Evolutionary conservation across 2,888 invertebrate species (phyloP).

Genomic region (Odontomyia ornata): DNA sequence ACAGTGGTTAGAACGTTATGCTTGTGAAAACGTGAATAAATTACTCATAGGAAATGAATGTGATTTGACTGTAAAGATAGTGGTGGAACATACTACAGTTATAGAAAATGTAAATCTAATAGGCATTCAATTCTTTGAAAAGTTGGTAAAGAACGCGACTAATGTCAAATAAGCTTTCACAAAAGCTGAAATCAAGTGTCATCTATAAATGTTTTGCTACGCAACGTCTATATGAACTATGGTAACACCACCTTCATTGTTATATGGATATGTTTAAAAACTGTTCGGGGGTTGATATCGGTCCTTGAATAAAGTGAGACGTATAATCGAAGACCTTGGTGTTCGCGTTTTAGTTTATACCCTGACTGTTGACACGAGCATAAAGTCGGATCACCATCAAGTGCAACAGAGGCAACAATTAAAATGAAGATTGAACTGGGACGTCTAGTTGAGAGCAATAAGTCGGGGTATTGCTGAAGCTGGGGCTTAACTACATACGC

Average conservation of each 20-base stretch:
- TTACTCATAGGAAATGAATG: constrained; percentile 99
- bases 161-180: constrained; percentile 97
- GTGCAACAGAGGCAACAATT: constrained; percentile 75
- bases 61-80: constrained; percentile 97
- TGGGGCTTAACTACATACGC: constrained; percentile 35
- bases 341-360: too few species aligned
- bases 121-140: constrained; percentile 99
- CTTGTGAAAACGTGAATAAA: constrained; percentile 99
- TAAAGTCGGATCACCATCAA: constrained; percentile 96
- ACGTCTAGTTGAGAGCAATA: constrained; percentile 91
- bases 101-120: constrained; percentile 99
- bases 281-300: too few species aligned
- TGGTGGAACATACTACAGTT: constrained; percentile 96
- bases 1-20: constrained; percentile 99
- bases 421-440: constrained; percentile 93
- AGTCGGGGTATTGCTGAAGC: constrained; percentile 95
- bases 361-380: too few species aligned
- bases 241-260: too few species aligned
- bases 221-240: too few species aligned
- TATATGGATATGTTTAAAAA: too few species aligned
- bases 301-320: too few species aligned
- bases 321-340: too few species aligned
- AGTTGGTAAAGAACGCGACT: constrained; percentile 98
- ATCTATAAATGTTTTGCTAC: too few species aligned
- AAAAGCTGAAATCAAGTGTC: constrained; percentile 98